Percentiles rank a stretch among this genome's conserved stretches.
These are phyloP conservation scores for Porites australiensis DNA, from an alignment of 64 coral and sea anemone species.

Conservation along the genomic window DNA sequence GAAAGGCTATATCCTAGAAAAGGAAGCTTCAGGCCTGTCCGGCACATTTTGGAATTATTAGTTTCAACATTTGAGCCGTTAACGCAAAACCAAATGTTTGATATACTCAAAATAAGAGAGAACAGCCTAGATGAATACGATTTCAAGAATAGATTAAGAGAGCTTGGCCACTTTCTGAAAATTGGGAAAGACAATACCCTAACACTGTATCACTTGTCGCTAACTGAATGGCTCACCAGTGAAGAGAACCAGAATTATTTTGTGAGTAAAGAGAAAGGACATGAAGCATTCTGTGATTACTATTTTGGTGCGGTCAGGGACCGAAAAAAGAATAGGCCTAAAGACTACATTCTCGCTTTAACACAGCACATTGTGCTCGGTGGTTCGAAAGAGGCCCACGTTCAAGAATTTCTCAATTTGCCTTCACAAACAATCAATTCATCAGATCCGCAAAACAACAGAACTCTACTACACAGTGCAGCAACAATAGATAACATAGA, in stretches of 20 bases:
- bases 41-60: conserved; percentile 68
- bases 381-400: neutral
- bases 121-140: conserved; percentile 28
- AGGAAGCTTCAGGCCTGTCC: conserved; percentile 17
- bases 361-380: conserved; percentile 31
- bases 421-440: conserved; percentile 17
- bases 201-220: conserved; percentile 51
- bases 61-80: conserved; percentile 47
- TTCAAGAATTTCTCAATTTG: conserved; percentile 27
- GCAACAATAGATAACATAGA: conserved; percentile 11
- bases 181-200: neutral
- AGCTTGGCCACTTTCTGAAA: conserved; percentile 49
- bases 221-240: conserved; percentile 69
- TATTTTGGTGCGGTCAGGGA: conserved; percentile 18
- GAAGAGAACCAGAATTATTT: neutral
- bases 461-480: conserved; percentile 49
- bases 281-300: conserved; percentile 19
- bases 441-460: neutral
- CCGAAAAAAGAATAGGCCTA: too few species aligned
- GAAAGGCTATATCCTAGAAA: conserved; percentile 26
- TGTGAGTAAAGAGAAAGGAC: conserved; percentile 55
- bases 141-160: conserved; percentile 26
- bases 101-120: neutral
- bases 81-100: conserved; percentile 17
- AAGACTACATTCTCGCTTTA: neutral